Conservation (phyloP, 2,113 vertebrate genomes). For the Lepisosteus osseus region DNA sequence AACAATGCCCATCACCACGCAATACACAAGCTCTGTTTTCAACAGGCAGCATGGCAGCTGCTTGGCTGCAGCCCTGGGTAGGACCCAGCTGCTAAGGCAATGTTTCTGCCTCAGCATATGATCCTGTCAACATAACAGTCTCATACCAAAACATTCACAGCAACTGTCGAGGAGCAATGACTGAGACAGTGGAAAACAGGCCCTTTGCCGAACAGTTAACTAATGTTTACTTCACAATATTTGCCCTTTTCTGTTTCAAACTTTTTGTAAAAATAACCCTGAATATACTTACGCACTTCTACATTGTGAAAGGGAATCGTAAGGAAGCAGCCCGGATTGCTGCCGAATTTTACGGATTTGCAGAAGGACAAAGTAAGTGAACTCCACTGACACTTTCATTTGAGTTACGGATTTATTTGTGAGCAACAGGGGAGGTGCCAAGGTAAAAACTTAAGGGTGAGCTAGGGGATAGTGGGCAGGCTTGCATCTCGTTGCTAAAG, state of each 20-base stretch:
- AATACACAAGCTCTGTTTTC: too few relatives aligned
- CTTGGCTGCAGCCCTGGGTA: slow-evolving; percentile 52
- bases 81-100: slow-evolving; percentile 71
- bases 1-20: too few relatives aligned
- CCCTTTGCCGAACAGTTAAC: slow-evolving; percentile 84
- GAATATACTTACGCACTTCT: slow-evolving; percentile 91
- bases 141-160: slow-evolving; percentile 52
- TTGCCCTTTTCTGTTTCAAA: slow-evolving; percentile 95
- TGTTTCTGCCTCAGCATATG: slow-evolving; percentile 64
- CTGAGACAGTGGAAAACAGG: slow-evolving; percentile 73
- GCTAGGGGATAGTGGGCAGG: too few relatives aligned
- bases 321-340: slow-evolving; percentile 94
- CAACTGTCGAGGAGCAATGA: slow-evolving; percentile 64
- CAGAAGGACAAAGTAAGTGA: slow-evolving; percentile 82
- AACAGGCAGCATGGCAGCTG: slow-evolving; percentile 57
- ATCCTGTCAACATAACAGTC: slow-evolving; percentile 64
- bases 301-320: slow-evolving; percentile 91
- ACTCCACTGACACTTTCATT: neutral
- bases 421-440: too few relatives aligned
- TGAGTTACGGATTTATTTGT: too few relatives aligned
- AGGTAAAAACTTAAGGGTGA: too few relatives aligned
- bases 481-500: too few relatives aligned
- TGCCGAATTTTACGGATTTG: slow-evolving; percentile 88
- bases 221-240: slow-evolving; percentile 94
- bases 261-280: slow-evolving; percentile 95